Base-by-base conservation (phyloP, 2,888 invertebrate genomes). In the Polymixis lichenea region DNA sequence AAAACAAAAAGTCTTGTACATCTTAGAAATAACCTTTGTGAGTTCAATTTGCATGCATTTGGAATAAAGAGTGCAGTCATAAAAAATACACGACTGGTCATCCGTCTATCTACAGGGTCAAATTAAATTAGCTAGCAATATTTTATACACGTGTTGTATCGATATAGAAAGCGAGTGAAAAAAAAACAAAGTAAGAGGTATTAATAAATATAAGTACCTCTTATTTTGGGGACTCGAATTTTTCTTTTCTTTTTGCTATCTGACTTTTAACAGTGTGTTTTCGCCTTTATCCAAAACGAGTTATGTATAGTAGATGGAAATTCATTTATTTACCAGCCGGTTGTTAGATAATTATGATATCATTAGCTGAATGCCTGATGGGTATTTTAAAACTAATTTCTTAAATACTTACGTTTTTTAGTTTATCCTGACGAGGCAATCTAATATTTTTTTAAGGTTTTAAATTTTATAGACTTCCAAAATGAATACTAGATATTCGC, bases 1-100 rank as follows among this genome's bases (percentile, higher is more conserved):
- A 93, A 93, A 46, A 17, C 58, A 28, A 28, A 58, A 28, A 58
- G 28, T 19, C 28, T 58, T 58, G 9, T 58, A 28, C 19, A n/a
- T n/a, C 55, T 55, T 55, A 51, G 1, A 51, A 51, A 19, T 51
- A 76, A 80, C 3, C 3, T 22, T 22, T 13, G 6, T 56, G 25
- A 56, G n/a, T 6, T 15, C 7, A 25, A 13, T 56, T 25, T 56
- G 55, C 6, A 25, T 56, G 15, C 6, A 6, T 55, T 55, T 55
- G n/a, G 55, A 56, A 17, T 17, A 56, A 17, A 56, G 15, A 56
- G 25, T 25, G 25, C 56, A 25, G 17, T 56, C 56, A 25, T 56
- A 38, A 38, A 6, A n/a, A 55, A 55, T 55, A 9, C 11, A 8
- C 22, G 55, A 55, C 46, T 46, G 13, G 46, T 46, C 46, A 56